Conservation (phyloP, 1,140 invertebrate species). For the Triops cancriformis region DNA sequence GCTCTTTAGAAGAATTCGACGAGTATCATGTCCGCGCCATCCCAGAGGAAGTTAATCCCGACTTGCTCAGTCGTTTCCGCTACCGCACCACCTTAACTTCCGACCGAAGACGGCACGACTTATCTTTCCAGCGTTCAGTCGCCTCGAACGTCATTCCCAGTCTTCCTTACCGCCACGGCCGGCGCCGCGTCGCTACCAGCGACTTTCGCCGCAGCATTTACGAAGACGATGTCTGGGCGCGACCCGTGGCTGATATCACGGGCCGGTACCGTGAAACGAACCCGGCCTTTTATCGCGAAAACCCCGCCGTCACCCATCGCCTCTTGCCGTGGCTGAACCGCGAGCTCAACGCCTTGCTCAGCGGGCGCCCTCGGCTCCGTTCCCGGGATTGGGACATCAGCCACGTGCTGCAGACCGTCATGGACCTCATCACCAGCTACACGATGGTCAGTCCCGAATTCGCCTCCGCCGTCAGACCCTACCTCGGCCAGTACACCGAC, state of each 20-base stretch:
- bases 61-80: conserved; percentile 30
- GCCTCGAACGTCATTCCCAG: conserved; percentile 29
- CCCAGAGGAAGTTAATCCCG: conserved; percentile 20
- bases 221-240: conserved; percentile 62
- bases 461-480: conserved; percentile 39
- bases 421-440: conserved; percentile 40
- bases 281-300: conserved; percentile 64
- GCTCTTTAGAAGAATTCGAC: conserved; percentile 77
- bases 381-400: conserved; percentile 17
- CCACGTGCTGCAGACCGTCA: conserved; percentile 40
- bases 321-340: conserved; percentile 79
- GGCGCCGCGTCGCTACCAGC: conserved; percentile 32
- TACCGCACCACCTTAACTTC: conserved; percentile 50
- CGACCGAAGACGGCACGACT: conserved; percentile 42
- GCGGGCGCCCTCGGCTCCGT: conserved; percentile 40
- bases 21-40: conserved; percentile 56
- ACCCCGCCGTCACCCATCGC: conserved; percentile 67
- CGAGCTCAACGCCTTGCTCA: conserved; percentile 62
- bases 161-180: conserved; percentile 28
- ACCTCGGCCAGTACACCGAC: conserved; percentile 37
- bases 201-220: conserved; percentile 62
- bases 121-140: conserved; percentile 47
- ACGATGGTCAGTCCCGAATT: conserved; percentile 43
- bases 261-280: conserved; percentile 59
- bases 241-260: conserved; percentile 52